A percentile compares a stretch with the other conserved stretches of the same genome.
Evolutionary conservation across 2,797 vertebrate species (phyloP).

Genomic region (Lagocephalus sceleratus): DNA sequence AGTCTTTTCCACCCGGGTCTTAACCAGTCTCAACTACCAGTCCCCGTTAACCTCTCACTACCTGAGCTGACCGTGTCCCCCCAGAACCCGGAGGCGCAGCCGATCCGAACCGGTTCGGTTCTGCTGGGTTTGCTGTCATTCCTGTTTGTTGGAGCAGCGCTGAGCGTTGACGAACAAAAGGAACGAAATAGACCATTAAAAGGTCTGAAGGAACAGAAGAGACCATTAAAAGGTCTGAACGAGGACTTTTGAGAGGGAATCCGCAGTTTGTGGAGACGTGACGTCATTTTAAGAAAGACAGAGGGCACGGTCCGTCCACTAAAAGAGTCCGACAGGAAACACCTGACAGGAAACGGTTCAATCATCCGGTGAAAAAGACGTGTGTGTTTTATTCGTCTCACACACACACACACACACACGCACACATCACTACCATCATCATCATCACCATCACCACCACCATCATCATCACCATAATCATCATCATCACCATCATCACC

Average conservation of each 20-base stretch:
- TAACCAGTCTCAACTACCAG: too few species aligned
- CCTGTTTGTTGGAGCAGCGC: not conserved
- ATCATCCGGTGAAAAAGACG: too few species aligned
- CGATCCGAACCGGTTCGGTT: constrained; percentile 65
- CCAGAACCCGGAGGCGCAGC: constrained; percentile 84
- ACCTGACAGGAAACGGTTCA: constrained; percentile 1
- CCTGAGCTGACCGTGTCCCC: constrained; percentile 82
- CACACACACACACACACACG: too few species aligned
- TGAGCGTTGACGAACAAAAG: not conserved
- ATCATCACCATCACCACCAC: too few species aligned
- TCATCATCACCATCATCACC: too few species aligned
- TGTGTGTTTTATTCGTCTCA: too few species aligned
- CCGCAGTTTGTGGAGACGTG: too few species aligned
- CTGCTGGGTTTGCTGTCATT: not conserved
- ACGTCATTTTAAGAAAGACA: not conserved
- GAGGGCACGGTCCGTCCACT: constrained; percentile 35
- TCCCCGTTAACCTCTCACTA: constrained; percentile 32
- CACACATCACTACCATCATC: too few species aligned
- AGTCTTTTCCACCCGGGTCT: too few species aligned
- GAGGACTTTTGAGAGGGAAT: too few species aligned
- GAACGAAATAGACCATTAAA: not conserved
- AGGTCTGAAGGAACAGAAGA: not conserved
- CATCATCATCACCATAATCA: too few species aligned
- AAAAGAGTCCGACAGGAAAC: constrained; percentile 59
- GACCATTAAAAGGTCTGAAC: too few species aligned